Evolutionary conservation across 2,888 invertebrate species (phyloP).

Genomic region (Pachycephus smyrnensis): DNA sequence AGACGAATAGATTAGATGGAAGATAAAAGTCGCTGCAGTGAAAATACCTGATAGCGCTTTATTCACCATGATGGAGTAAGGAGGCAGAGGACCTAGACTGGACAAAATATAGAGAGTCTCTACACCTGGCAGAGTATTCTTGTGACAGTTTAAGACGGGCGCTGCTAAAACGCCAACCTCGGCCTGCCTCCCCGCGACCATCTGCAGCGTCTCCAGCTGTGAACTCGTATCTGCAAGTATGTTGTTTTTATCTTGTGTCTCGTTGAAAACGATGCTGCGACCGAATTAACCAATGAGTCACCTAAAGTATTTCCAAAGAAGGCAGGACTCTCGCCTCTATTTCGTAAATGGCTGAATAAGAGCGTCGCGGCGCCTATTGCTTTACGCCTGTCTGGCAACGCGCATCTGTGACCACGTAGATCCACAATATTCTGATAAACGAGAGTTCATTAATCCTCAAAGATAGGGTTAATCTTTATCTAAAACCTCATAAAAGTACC

Average conservation of each 20-base stretch:
- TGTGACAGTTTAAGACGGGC: slow-evolving; percentile 51
- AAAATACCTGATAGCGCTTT: slow-evolving; percentile 70
- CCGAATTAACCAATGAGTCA: slow-evolving; percentile 19
- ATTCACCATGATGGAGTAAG: slow-evolving; percentile 76
- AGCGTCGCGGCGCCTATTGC: slow-evolving; percentile 43
- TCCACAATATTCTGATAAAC: slow-evolving; percentile 45
- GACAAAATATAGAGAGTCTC: slow-evolving; percentile 65
- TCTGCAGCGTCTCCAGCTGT: slow-evolving; percentile 52
- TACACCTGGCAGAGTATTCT: slow-evolving; percentile 43
- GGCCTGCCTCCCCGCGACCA: slow-evolving; percentile 56
- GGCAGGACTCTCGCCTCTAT: slow-evolving; percentile 53
- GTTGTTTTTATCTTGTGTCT: background rate
- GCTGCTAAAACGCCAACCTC: slow-evolving; percentile 54
- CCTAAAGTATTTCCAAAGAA: slow-evolving; percentile 58
- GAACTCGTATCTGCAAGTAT: slow-evolving; percentile 46
- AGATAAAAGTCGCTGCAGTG: background rate
- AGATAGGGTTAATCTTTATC: no score
- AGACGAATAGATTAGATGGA: background rate
- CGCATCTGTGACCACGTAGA: slow-evolving; percentile 54
- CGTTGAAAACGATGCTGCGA: slow-evolving; percentile 2
- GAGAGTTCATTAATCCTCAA: no score
- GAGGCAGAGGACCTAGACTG: slow-evolving; percentile 76
- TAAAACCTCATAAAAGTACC: slow-evolving; percentile 26
- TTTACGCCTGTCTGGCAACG: slow-evolving; percentile 47
- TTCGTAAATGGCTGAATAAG: slow-evolving; percentile 45